phyloP scores from a whole-genome alignment of 2,797 vertebrate species.

The Rhinella marina region DNA sequence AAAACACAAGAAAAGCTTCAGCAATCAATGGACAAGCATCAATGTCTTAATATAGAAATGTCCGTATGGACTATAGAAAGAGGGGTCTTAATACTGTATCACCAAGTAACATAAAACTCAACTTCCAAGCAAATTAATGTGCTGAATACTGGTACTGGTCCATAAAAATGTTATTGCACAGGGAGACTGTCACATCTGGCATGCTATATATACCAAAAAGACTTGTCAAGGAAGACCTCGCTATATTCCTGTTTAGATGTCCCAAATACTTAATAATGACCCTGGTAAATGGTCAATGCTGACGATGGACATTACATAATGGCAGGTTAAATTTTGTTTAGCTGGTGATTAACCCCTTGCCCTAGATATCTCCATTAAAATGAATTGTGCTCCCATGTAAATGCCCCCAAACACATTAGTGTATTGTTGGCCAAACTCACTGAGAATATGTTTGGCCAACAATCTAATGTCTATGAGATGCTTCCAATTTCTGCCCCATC shows the following conservation, averaged over 20 bases:
- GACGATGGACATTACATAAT: neutral
- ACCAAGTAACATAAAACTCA: neutral
- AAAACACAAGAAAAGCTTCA: neutral
- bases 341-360: neutral
- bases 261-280: neutral
- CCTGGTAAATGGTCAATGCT: neutral
- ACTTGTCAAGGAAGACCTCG: neutral
- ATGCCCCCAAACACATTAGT: no score
- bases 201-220: neutral
- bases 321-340: neutral
- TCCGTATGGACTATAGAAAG: neutral
- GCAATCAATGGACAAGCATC: slow-evolving; percentile 3
- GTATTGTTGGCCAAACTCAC: no score
- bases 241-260: neutral
- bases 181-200: neutral
- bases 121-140: neutral
- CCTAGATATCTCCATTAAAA: neutral
- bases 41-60: neutral
- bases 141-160: neutral
- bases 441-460: no score
- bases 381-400: neutral
- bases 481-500: no score
- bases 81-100: neutral
- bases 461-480: no score
- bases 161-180: neutral